Evolutionary conservation across 2,797 vertebrate genomes (phyloP), one percentile per base, ranked within the genome.

Genomic region (Gallinago stenura): DNA sequence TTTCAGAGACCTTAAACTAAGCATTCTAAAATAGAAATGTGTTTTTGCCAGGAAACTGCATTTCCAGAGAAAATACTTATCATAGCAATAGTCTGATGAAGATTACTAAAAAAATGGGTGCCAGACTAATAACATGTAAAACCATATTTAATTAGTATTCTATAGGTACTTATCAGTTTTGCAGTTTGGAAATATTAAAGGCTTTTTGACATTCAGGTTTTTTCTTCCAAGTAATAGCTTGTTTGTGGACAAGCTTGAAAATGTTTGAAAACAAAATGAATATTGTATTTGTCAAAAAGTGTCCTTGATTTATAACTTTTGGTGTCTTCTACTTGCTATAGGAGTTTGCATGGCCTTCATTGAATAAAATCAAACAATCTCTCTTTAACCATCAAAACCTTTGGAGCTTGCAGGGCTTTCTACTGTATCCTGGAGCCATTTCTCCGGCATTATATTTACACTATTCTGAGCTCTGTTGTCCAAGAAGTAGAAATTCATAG

Each of bases 21-120:
- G 89, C 94, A 92, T 94, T 95, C 79, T 82, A 96, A 98, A 98
- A 97, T 95, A 97, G 97, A 97, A 96, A 93, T 97, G 83, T 95
- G 90, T 94, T 97, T 97, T 87, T 62, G 78, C 91, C 91, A 96
- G 88, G 51, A 97, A 96, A 97, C 89, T 97, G 84, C 90, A 97
- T 83, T 95, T 95, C 57, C 82, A 88, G 83, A 93, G 95, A 96
- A 97, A 97, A 96, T 94, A 91, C 86, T 94, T 96, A 97, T 88
- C 93, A 85, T 95, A 96, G 96, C 89, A 97, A 95, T 98, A 97
- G 90, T 95, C 97, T 97, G 94, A 97, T 95, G 96, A 97, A 96
- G 94, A 94, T 97, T 96, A 94, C 85, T 97, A 93, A 97, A 93
- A 93, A 98, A 96, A 96, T 96, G 91, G 28, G 90, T 97, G 93